Percentiles rank a stretch among this genome's conserved stretches.
phyloP scores from a whole-genome alignment of 2,797 vertebrate species.

The Paratrypauchen microcephalus region DNA sequence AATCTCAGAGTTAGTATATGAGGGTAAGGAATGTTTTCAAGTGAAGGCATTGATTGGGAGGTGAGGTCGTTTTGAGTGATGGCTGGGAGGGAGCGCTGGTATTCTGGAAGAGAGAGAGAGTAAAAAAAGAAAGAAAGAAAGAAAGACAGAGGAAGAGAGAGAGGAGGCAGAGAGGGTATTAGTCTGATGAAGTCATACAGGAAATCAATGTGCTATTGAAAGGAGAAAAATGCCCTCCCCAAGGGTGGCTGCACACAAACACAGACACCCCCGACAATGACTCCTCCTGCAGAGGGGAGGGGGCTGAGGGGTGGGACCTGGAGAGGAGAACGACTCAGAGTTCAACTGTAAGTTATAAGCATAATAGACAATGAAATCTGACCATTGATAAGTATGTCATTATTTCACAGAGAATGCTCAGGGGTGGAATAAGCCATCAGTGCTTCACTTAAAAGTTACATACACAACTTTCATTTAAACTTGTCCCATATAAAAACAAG shows the following conservation, averaged over 20 bases:
- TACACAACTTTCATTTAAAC: not conserved
- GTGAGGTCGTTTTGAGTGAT: constrained; percentile 68
- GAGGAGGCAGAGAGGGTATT: constrained; percentile 86
- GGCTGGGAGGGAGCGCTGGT: constrained; percentile 70
- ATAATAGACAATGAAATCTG: constrained; percentile 9
- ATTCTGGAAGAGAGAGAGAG: constrained; percentile 83
- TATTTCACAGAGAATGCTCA: not conserved
- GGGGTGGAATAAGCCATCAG: not conserved
- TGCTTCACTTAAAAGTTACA: not conserved
- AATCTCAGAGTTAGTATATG: constrained; percentile 44
- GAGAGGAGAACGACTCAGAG: constrained; percentile 58
- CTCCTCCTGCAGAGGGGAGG: constrained; percentile 64
- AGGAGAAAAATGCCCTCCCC: constrained; percentile 81
- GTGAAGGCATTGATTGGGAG: constrained; percentile 68
- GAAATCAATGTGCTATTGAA: constrained; percentile 95
- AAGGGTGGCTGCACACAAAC: constrained; percentile 74
- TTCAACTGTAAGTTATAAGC: constrained; percentile 44
- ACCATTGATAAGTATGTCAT: not conserved
- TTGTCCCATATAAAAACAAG: not conserved
- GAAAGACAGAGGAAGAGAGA: constrained; percentile 76
- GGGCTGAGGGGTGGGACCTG: constrained; percentile 48
- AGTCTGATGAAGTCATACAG: constrained; percentile 95
- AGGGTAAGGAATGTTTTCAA: constrained; percentile 62
- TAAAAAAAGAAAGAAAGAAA: constrained; percentile 71
- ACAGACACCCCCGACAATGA: constrained; percentile 67